These are phyloP conservation scores for Eulacestoma nigropectus DNA, from an alignment of 2,113 vertebrate genomes.

Conservation along the genomic window DNA sequence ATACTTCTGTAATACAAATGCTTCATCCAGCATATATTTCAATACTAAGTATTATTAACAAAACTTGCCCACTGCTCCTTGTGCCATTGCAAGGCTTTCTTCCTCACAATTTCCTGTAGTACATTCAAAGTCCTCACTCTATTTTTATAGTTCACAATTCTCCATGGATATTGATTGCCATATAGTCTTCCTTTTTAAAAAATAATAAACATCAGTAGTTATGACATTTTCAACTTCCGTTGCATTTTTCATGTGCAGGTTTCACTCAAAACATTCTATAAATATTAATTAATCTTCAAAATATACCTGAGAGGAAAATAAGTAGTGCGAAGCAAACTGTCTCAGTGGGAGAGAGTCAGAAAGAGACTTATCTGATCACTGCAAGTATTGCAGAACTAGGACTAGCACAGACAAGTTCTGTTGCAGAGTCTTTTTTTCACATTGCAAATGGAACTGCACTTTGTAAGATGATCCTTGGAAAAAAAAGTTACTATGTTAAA, in stretches of 20 bases:
- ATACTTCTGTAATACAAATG: not conserved
- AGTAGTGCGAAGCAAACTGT: not conserved
- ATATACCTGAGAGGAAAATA: not conserved
- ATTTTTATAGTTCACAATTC: not conserved
- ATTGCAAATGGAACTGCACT: not conserved
- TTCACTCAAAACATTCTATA: conserved; percentile 6
- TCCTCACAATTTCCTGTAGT: not conserved
- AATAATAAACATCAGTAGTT: not conserved
- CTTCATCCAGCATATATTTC: not conserved
- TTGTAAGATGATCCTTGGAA: not conserved
- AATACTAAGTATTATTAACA: not conserved
- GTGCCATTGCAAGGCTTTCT: not conserved
- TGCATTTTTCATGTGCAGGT: not conserved
- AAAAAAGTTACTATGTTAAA: not conserved
- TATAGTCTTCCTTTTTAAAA: not conserved
- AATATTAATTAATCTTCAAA: conserved; percentile 16
- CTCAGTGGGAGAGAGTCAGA: not conserved
- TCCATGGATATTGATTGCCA: not conserved
- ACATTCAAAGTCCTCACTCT: not conserved
- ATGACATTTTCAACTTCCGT: not conserved
- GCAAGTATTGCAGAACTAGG: not conserved
- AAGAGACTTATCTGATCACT: conserved; percentile 13
- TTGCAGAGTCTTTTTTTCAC: not conserved
- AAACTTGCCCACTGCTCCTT: not conserved
- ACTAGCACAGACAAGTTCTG: not conserved